These are phyloP conservation scores for Accipiter cooperii DNA, from an alignment of 2,113 vertebrate species.

Conservation along the genomic window DNA sequence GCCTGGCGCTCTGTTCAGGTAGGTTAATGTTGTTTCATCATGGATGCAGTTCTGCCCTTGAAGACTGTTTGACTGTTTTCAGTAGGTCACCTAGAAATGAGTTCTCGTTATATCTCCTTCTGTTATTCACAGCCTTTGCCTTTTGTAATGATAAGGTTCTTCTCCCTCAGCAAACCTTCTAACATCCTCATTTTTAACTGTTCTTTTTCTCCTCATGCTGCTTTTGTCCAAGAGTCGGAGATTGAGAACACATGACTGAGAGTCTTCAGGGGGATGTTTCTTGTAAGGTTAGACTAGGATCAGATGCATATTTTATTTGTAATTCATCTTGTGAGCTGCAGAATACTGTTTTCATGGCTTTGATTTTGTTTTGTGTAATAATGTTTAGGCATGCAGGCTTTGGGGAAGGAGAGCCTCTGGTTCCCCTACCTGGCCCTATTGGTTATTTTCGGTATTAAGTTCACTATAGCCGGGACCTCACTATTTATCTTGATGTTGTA, in stretches of 20 bases:
- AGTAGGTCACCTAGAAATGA: neutral
- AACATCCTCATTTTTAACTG: neutral
- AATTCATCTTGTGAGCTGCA: neutral
- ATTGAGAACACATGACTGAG: neutral
- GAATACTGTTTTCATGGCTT: neutral
- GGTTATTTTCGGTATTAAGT: neutral
- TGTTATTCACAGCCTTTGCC: neutral
- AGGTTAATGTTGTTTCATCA: neutral
- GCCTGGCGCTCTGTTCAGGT: neutral
- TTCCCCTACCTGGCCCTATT: neutral
- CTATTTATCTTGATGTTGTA: neutral
- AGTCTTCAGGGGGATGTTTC: neutral
- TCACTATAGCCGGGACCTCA: neutral
- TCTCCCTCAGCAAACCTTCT: neutral
- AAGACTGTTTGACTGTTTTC: neutral
- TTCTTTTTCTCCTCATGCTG: neutral
- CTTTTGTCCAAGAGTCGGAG: neutral
- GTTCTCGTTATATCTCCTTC: neutral
- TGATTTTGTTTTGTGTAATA: neutral
- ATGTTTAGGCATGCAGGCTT: neutral
- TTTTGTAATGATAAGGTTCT: neutral
- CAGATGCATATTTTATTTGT: neutral
- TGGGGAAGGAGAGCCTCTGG: neutral
- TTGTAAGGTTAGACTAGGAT: neutral
- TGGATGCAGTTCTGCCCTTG: neutral